These are phyloP conservation scores for Hestina assimilis DNA, from an alignment of 1,140 invertebrate species.

Conservation along the genomic window DNA sequence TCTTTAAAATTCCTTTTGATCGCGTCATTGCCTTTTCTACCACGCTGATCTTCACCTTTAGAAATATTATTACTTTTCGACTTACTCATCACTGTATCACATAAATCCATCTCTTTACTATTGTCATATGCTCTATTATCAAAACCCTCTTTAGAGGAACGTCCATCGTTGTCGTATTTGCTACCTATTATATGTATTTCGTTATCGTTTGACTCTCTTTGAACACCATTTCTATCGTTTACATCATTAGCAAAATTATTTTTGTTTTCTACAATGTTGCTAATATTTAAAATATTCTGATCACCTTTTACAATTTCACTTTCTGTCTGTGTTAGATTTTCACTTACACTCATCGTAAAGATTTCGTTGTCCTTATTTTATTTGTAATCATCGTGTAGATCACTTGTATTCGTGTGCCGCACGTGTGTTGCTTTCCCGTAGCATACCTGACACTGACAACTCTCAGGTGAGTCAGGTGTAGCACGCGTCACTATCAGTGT, in stretches of 20 bases:
- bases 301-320: background rate
- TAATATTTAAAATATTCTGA: background rate
- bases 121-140: no score
- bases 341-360: background rate
- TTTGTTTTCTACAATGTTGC: background rate
- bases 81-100: no score
- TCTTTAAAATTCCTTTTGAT: constrained; percentile 3
- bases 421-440: constrained; percentile 18
- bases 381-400: background rate
- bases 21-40: background rate
- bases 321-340: background rate
- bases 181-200: no score
- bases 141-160: no score
- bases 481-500: background rate
- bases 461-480: background rate
- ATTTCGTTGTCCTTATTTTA: background rate
- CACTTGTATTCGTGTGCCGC: background rate
- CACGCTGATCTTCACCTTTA: background rate
- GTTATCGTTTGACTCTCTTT: background rate
- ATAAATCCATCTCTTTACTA: no score
- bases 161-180: no score
- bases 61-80: background rate
- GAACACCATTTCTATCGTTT: background rate
- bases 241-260: background rate
- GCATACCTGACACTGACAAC: constrained; percentile 19